Base-by-base conservation (phyloP, 2,888 invertebrate genomes). In the Cryptophagus acutangulus region DNA sequence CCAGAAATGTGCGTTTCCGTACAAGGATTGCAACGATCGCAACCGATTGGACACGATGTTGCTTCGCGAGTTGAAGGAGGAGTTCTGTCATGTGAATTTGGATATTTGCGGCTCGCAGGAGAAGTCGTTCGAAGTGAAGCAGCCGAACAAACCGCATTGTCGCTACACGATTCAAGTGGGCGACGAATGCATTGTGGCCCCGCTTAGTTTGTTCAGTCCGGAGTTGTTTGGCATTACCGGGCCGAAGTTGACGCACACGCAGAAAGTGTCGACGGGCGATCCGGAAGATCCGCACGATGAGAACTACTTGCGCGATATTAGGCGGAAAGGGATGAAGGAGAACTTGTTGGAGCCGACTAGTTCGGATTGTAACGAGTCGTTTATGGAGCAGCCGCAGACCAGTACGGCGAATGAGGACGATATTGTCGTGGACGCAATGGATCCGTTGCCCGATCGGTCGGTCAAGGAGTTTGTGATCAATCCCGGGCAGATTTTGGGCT, bases 211-310 rank as follows among this genome's bases (percentile, higher is more conserved):
- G 43, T 92, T 95, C 64, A 84, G 87, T 63, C 90, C 89, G 0
- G 93, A 93, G 66, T 71, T 94, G 40, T 77, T 94, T 14, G 87
- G 85, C 58, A 82, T 93, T 10, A 92, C 92, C 0, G 89, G 89
- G 0, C 65, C 71, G 0, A 87, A 90, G 64, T 71, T 73, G 17
- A 81, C 84, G 1, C 82, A 84, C 54, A 81, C 82, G 8, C 89
- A 89, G 59, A 81, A 77, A 51, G 67, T 79, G 29, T 77, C 74
- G 25, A 71, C 75, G 34, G 83, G 90, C 2, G 92, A 94, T 62
- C 83, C 92, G 0, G 91, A 92, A 67, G 95, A 95, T 71, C 92
- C 92, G 2, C 90, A 91, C 63, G 94, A 95, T 73, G 90, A 90
- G 9, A 87, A 88, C 61, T 95, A 91, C 63, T 72, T 95, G 8